These are phyloP conservation scores for Ceratina australensis DNA, from an alignment of 1,140 invertebrate species.

Conservation along the genomic window DNA sequence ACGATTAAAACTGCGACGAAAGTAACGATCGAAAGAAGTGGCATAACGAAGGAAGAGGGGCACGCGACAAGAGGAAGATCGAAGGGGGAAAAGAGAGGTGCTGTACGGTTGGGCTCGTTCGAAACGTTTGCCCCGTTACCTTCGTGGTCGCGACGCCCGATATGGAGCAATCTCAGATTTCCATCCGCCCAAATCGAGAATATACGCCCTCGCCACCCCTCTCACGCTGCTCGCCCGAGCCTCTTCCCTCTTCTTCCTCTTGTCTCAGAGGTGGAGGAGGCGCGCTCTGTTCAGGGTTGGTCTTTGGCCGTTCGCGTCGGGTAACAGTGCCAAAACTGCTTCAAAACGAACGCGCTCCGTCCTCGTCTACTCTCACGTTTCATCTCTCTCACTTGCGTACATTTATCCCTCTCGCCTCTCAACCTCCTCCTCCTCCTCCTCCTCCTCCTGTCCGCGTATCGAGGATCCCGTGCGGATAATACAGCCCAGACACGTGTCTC, in stretches of 20 bases:
- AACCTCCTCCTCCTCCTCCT: not conserved
- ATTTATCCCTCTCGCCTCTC: not conserved
- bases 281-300: constrained; percentile 56
- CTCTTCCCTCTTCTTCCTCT: constrained; percentile 1
- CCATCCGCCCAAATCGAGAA: constrained; percentile 79
- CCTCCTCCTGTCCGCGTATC: too few relatives aligned
- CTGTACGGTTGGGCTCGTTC: constrained; percentile 25
- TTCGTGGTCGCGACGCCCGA: constrained; percentile 68
- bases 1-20: too few relatives aligned
- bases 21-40: not conserved
- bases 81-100: constrained; percentile 7
- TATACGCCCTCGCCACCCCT: constrained; percentile 77
- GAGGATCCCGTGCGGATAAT: constrained; percentile 16
- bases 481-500: constrained; percentile 53
- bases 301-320: constrained; percentile 49
- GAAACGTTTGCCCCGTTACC: constrained; percentile 59
- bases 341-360: constrained; percentile 69
- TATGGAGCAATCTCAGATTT: constrained; percentile 80
- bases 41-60: constrained; percentile 12
- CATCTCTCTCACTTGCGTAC: not conserved
- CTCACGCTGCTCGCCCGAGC: constrained; percentile 49
- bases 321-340: constrained; percentile 74
- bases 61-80: constrained; percentile 30
- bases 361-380: not conserved
- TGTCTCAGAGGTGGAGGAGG: constrained; percentile 51